Evolutionary conservation across 2,797 vertebrate genomes (phyloP).

Genomic region (Sitta carolinensis): DNA sequence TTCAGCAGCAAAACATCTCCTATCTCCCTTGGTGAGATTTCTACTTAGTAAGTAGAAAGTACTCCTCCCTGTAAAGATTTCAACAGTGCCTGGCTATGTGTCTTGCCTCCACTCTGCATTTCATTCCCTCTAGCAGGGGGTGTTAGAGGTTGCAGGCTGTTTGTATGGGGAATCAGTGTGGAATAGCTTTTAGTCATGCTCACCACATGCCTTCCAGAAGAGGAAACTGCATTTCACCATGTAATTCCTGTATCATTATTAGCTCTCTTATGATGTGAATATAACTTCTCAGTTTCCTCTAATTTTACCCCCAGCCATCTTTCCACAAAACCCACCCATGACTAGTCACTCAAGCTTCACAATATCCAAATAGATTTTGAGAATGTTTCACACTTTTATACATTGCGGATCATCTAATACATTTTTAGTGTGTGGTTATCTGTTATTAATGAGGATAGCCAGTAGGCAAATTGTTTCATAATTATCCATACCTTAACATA

Average conservation of each 20-base stretch:
- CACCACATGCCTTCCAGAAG: neutral
- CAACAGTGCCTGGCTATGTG: neutral
- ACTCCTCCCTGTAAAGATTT: neutral
- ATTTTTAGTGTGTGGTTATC: neutral
- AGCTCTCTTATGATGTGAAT: neutral
- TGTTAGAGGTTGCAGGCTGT: neutral
- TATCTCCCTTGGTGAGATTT: neutral
- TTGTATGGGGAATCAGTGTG: no score
- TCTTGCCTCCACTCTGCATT: neutral
- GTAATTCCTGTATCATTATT: fast-evolving
- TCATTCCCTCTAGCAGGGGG: neutral
- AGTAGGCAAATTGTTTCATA: neutral
- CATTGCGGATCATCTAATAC: neutral
- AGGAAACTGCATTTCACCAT: neutral
- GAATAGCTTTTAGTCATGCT: neutral
- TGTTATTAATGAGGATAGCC: neutral
- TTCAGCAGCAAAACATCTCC: neutral
- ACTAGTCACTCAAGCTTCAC: neutral
- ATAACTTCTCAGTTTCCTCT: neutral
- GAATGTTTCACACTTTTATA: neutral
- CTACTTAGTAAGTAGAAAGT: neutral
- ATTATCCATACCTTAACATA: neutral
- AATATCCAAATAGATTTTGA: neutral
- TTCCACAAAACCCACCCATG: neutral
- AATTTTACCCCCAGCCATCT: neutral